Conservation (phyloP, 2,113 vertebrate species). For the Phasianus colchicus region DNA sequence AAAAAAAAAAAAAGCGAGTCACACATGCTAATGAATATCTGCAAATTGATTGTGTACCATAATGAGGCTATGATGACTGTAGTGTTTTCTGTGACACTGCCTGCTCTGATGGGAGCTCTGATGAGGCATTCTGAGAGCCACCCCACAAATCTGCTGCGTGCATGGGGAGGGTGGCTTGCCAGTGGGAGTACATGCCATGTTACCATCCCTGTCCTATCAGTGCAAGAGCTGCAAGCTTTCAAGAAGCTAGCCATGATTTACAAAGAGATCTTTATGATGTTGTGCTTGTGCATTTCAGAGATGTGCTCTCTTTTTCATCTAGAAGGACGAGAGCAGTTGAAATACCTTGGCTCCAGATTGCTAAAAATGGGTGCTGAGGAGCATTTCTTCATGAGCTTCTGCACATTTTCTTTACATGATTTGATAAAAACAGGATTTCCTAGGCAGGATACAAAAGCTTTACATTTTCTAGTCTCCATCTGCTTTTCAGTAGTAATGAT, state of each 20-base stretch:
- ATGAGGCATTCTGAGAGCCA: neutral
- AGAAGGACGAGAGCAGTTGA: neutral
- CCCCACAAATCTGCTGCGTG: neutral
- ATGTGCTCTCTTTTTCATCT: neutral
- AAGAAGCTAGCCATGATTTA: neutral
- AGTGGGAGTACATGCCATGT: no score
- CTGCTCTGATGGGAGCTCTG: neutral
- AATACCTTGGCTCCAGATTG: neutral
- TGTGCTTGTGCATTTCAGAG: neutral
- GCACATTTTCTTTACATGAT: neutral
- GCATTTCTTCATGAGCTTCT: neutral
- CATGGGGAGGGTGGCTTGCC: neutral
- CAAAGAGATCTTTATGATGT: neutral
- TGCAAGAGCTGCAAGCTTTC: neutral
- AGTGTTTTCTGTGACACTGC: neutral
- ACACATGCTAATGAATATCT: neutral
- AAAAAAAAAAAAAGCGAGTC: neutral
- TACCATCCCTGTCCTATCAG: neutral
- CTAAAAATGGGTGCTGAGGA: neutral
- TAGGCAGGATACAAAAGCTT: neutral
- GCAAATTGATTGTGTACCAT: neutral
- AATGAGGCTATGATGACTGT: neutral
- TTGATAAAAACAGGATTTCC: neutral
- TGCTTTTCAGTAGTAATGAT: neutral
- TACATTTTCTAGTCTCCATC: neutral